These are phyloP conservation scores for Drosophila willistoni DNA, from an alignment of 1,140 invertebrate species.

Conservation along the genomic window DNA sequence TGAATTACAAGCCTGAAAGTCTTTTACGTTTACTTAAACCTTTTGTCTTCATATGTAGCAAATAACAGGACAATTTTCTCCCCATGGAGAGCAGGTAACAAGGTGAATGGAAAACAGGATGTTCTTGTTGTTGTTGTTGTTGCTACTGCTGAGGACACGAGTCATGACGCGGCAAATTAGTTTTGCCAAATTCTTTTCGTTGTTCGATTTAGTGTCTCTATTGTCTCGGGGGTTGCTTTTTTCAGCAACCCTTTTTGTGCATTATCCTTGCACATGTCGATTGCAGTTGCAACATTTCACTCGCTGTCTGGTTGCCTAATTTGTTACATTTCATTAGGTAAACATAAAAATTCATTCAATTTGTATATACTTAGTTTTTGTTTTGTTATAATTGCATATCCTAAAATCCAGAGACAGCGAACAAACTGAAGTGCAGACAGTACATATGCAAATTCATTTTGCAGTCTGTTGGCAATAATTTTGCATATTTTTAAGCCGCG, in stretches of 20 bases:
- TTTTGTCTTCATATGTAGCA: slow-evolving; percentile 14
- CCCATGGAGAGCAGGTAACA: not conserved
- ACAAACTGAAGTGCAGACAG: slow-evolving; percentile 29
- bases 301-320: slow-evolving; percentile 36
- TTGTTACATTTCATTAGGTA: slow-evolving; percentile 54
- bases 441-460: slow-evolving; percentile 27
- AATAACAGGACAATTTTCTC: not conserved
- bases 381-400: not conserved
- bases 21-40: slow-evolving; percentile 46
- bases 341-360: slow-evolving; percentile 1
- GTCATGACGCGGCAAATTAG: slow-evolving; percentile 8
- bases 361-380: not conserved
- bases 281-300: slow-evolving; percentile 42
- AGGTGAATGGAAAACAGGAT: slow-evolving; percentile 4
- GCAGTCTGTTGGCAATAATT: slow-evolving; percentile 59
- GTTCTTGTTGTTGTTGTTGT: slow-evolving; percentile 1
- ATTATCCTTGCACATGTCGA: slow-evolving; percentile 26
- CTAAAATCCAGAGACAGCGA: not conserved
- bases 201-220: not conserved
- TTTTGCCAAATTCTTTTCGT: slow-evolving; percentile 1
- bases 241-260: slow-evolving; percentile 45
- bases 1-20: slow-evolving; percentile 26
- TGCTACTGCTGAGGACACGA: not conserved
- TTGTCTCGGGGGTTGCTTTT: slow-evolving; percentile 1
- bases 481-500: slow-evolving; percentile 62